Conservation (phyloP, 2,797 vertebrate genomes). For the Phalanger gymnotis region DNA sequence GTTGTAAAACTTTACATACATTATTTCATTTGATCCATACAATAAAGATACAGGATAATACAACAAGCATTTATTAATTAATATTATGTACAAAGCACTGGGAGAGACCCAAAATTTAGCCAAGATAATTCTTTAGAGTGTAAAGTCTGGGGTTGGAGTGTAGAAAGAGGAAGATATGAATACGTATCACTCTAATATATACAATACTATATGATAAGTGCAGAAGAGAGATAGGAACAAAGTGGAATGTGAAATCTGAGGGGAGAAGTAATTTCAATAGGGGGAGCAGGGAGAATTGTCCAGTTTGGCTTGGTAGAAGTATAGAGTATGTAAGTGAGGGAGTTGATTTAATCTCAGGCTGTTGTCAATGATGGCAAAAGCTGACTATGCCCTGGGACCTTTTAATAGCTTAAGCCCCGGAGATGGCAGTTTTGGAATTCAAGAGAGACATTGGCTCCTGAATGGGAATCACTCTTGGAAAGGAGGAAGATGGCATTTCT, state of each 20-base stretch:
- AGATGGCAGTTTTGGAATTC: neutral
- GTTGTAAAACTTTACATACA: neutral
- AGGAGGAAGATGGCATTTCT: neutral
- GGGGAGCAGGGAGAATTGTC: neutral
- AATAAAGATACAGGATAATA: neutral
- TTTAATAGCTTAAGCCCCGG: neutral
- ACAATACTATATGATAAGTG: neutral
- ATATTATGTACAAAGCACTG: neutral
- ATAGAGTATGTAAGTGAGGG: neutral
- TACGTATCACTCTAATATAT: neutral
- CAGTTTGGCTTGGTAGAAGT: neutral
- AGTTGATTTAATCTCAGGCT: neutral
- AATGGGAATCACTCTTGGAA: neutral
- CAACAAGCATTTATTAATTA: neutral
- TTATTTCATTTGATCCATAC: neutral
- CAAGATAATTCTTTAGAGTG: neutral
- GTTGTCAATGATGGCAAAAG: neutral
- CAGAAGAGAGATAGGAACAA: neutral
- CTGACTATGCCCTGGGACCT: neutral
- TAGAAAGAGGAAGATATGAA: neutral
- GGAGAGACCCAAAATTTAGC: neutral
- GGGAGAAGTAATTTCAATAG: neutral
- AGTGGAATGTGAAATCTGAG: neutral
- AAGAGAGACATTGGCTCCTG: neutral
- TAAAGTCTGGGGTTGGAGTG: neutral